Base-by-base conservation (phyloP, 2,797 vertebrate species). In the Craterocephalus amniculus region DNA sequence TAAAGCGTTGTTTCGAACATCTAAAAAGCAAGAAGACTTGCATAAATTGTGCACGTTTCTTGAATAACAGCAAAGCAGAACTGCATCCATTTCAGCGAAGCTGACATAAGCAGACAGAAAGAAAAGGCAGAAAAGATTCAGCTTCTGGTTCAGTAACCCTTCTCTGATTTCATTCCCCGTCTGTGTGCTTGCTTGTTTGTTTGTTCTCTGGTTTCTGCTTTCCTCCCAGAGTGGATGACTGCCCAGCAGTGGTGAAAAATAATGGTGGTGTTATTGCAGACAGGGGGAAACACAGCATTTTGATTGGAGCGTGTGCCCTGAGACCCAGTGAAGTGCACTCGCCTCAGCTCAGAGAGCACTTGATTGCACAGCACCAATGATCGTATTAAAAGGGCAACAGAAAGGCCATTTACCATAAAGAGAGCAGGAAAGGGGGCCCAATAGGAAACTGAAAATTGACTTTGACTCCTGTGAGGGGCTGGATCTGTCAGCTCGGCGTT, bases 321-420 rank as follows among this genome's bases (percentile, higher is more conserved):
- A 93, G 89, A 91, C 87, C 80, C 69, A 75, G 88, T 93, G 91
- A 91, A 94, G 92, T 91, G 92, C 90, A 92, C 93, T 93, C 81
- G 81, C 83, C 82, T 86, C 79, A 81, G 87, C 84, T 88, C 89
- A 83, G 89, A 94, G 92, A 92, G 91, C 93, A 88, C 93, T 94
- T 93, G 93, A 94, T 94, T 93, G 88, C 91, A 89, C 93, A 88
- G 88, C 90, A 85, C 90, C 92, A 87, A 90, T 91, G 92, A 94
- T 94, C 90, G 61, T 88, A 93, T 94, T 93, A 94, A 91, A 89
- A 90, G 88, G 88, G 85, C 90, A 90, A 88, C 87, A 86, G 89
- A 88, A 88, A 91, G 85, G 86, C 84, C 87, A 80, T 92, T 93
- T 92, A 78, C 84, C 78, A 64, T 79, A 89, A 85, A 89, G 87